Conservation (phyloP, 2,888 invertebrate genomes). For the Galeopsomyia nigrocyanea region DNA sequence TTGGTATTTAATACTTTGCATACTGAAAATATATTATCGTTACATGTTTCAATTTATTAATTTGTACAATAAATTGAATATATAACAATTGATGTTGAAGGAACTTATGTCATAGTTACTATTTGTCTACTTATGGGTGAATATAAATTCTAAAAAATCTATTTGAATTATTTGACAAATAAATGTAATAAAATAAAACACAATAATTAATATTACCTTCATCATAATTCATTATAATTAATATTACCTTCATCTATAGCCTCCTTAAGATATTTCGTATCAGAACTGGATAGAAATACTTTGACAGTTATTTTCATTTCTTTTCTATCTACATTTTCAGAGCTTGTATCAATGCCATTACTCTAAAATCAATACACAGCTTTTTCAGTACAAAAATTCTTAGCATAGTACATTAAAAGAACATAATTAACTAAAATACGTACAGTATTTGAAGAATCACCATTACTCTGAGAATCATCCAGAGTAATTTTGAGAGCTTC, state of each 20-base stretch:
- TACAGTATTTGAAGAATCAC: conserved; percentile 53
- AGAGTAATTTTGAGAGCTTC: conserved; percentile 77
- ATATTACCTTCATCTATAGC: conserved; percentile 80
- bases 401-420: too few species aligned
- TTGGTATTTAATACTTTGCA: conserved; percentile 79
- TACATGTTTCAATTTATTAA: conserved; percentile 11
- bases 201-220: conserved; percentile 74
- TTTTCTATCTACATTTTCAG: conserved; percentile 76
- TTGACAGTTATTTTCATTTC: conserved; percentile 89
- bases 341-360: conserved; percentile 51
- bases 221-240: too few species aligned
- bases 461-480: conserved; percentile 65
- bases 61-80: neutral
- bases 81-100: too few species aligned
- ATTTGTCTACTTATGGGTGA: too few species aligned
- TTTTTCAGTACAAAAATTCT: conserved; percentile 11
- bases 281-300: conserved; percentile 83
- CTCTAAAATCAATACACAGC: conserved; percentile 38
- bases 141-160: conserved; percentile 12
- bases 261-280: conserved; percentile 76
- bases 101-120: too few species aligned
- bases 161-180: neutral
- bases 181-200: conserved; percentile 30
- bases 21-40: conserved; percentile 70
- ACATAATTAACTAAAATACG: conserved; percentile 46